Percentiles rank a stretch among this genome's conserved stretches.
These are phyloP conservation scores for Chaetorhynchus papuensis DNA, from an alignment of 2,113 vertebrate genomes.

Conservation along the genomic window DNA sequence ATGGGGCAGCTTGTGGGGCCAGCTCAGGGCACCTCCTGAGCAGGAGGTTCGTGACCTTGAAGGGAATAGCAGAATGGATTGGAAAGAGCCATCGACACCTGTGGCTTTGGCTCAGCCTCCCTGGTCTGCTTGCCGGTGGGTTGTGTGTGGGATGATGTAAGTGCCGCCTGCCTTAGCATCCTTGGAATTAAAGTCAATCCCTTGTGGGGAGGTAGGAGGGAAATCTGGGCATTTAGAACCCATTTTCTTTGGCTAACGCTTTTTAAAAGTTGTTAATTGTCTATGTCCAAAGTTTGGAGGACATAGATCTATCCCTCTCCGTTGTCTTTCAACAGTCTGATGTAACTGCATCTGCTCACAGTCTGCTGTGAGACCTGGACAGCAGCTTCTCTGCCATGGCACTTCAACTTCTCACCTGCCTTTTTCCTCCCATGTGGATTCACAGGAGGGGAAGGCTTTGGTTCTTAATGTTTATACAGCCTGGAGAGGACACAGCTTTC, in stretches of 20 bases:
- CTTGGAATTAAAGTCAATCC: neutral
- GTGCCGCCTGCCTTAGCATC: neutral
- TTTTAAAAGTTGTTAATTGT: neutral
- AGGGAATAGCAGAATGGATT: neutral
- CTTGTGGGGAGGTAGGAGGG: neutral
- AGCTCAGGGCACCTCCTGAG: neutral
- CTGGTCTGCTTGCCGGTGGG: neutral
- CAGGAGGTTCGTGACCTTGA: neutral
- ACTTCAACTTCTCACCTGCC: neutral
- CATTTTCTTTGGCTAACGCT: neutral
- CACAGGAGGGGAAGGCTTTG: neutral
- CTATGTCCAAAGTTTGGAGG: neutral
- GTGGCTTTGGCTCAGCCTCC: neutral
- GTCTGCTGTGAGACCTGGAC: neutral
- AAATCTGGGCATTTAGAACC: neutral
- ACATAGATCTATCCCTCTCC: neutral
- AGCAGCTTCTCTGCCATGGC: neutral
- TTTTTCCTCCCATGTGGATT: neutral
- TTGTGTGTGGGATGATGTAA: neutral
- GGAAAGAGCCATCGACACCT: neutral
- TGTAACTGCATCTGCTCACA: neutral
- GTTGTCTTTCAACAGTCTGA: neutral
- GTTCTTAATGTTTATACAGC: neutral
- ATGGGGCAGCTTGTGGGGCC: neutral
- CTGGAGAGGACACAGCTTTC: neutral